Evolutionary conservation across 2,888 invertebrate species (phyloP), one percentile per base, ranked within the genome.

Genomic region (Lumbricus terrestris): DNA sequence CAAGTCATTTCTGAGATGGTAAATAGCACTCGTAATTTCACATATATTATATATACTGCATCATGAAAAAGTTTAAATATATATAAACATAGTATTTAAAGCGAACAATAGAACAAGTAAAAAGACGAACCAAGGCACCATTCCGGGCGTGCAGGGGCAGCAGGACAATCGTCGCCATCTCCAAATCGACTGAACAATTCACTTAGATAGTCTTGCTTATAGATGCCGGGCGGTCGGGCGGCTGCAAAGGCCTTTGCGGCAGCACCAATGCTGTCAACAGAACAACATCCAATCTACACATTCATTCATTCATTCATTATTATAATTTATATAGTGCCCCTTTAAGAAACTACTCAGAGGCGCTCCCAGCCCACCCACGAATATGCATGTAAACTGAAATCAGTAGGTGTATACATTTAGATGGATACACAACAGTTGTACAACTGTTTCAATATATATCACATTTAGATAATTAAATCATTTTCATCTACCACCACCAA

Each of bases 161-260:
- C 96, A 0, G 96, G 96, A 13, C 94, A 94, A 93, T 96, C 96
- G 42, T 96, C 97, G 83, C 95, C 95, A 93, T 97, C 97, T 92
- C 97, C 98, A 94, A 97, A 98, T 4, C 97, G 96, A 91, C 95
- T 95, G 94, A 97, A 98, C 47, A 99, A 95, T 95, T 98, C 98
- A 93, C 96, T 96, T 90, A 99, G 96, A 94, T 99, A 99, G 94
- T 99, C 98, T 92, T 96, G 97, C 95, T 99, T 99, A 95, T 99
- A 99, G 93, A 99, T 99, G 35, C 99, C 99, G 0, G 98, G 98
- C 0, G 97, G 97, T 92, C 99, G 96, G 91, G 96, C 96, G 92
- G 92, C 89, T 37, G 93, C 92, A 92, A 93, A 94, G 69, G 91
- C 90, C 33, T 91, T 91, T 3, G 94, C 92, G 15, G 94, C 98